phyloP scores from a whole-genome alignment of 1,140 invertebrate genomes.

The Drosophila ogumai region DNA sequence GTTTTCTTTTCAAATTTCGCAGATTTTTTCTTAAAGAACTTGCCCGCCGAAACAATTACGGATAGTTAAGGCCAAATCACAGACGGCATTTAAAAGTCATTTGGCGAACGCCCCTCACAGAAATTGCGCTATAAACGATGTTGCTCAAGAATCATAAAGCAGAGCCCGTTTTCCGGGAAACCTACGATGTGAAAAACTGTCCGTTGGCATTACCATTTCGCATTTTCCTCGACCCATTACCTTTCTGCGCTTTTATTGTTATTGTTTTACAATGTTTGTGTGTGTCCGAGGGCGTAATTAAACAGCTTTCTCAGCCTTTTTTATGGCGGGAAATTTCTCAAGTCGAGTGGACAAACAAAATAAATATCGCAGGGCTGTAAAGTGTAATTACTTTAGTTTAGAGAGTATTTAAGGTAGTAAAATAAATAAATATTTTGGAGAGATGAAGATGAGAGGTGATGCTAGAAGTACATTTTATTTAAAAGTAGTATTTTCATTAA shows the following conservation, averaged over 20 bases:
- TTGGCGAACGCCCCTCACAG: constrained; percentile 74
- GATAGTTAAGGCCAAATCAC: constrained; percentile 53
- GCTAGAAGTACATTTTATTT: too few species aligned
- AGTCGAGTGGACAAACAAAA: constrained; percentile 38
- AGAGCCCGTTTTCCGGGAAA: constrained; percentile 44
- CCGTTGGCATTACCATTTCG: constrained; percentile 35
- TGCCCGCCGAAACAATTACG: constrained; percentile 35
- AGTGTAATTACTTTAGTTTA: neutral
- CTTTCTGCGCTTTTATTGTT: constrained; percentile 57
- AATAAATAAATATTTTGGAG: neutral
- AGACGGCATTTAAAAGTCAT: constrained; percentile 79
- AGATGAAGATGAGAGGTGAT: too few species aligned
- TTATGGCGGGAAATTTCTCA: constrained; percentile 72
- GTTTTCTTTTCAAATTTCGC: constrained; percentile 10
- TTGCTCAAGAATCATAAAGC: constrained; percentile 70
- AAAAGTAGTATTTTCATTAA: neutral
- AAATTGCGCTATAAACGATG: constrained; percentile 55
- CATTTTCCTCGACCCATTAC: constrained; percentile 35
- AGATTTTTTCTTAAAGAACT: constrained; percentile 31
- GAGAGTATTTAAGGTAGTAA: constrained; percentile 3
- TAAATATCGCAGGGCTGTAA: constrained; percentile 6
- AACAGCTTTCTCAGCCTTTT: constrained; percentile 62
- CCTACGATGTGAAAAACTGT: constrained; percentile 31
- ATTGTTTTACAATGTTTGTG: constrained; percentile 80
- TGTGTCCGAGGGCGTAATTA: constrained; percentile 58